phyloP scores from a whole-genome alignment of 1,140 invertebrate species.

The Aporrectodea caliginosa region DNA sequence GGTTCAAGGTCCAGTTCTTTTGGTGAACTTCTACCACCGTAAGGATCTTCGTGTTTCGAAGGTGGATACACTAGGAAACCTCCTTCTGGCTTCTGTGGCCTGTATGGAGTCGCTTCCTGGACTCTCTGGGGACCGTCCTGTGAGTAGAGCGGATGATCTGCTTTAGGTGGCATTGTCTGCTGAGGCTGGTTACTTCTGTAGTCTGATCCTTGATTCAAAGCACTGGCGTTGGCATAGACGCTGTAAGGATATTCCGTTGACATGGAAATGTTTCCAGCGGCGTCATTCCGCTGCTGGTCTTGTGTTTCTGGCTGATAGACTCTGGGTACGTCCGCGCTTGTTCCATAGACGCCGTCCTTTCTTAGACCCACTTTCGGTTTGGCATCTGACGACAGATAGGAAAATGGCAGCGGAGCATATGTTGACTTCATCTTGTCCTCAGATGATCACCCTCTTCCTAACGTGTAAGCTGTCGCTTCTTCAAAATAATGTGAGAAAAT shows the following conservation, averaged over 20 bases:
- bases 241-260: background rate
- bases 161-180: background rate
- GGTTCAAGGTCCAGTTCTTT: background rate
- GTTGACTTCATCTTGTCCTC: background rate
- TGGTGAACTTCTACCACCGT: background rate
- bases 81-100: background rate
- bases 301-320: background rate
- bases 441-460: too few relatives aligned
- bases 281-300: background rate
- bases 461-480: too few relatives aligned
- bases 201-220: background rate
- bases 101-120: background rate
- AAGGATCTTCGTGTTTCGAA: background rate
- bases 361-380: background rate
- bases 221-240: background rate
- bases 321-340: background rate
- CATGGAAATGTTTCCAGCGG: background rate
- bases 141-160: too few relatives aligned
- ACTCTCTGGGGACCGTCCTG: too few relatives aligned
- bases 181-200: background rate
- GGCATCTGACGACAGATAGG: background rate
- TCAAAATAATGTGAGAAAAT: too few relatives aligned
- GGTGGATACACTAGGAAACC: background rate
- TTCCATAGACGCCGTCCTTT: background rate
- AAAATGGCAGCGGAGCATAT: background rate